phyloP scores from a whole-genome alignment of 2,113 vertebrate genomes.

The Vulpes ferrilata region DNA sequence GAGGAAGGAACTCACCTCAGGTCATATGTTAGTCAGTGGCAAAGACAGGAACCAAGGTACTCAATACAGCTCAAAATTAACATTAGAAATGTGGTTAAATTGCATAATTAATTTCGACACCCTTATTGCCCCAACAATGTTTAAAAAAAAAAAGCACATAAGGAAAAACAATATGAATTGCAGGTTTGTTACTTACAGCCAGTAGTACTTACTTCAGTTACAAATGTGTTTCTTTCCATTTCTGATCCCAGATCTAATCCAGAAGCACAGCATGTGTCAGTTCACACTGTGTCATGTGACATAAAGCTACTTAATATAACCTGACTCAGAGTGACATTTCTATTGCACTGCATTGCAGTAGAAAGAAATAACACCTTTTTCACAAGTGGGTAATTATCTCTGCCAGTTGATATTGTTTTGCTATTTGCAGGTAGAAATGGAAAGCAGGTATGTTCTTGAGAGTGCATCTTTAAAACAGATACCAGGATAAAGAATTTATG shows the following conservation, averaged over 20 bases:
- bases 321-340: slow-evolving; percentile 85
- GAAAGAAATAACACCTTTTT: slow-evolving; percentile 84
- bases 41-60: background rate
- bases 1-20: background rate
- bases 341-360: slow-evolving; percentile 79
- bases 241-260: slow-evolving; percentile 85
- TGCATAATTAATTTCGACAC: slow-evolving; percentile 35
- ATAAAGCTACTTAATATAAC: slow-evolving; percentile 86
- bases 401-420: slow-evolving; percentile 85
- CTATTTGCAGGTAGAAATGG: slow-evolving; percentile 87
- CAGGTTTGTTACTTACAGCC: slow-evolving; percentile 69
- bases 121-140: background rate
- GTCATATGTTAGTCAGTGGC: background rate
- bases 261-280: slow-evolving; percentile 87
- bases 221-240: slow-evolving; percentile 83
- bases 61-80: background rate
- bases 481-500: slow-evolving; percentile 63
- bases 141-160: background rate
- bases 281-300: slow-evolving; percentile 86
- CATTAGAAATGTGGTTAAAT: slow-evolving; percentile 20
- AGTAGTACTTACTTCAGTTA: slow-evolving; percentile 77
- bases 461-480: slow-evolving; percentile 79
- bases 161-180: background rate
- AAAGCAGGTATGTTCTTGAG: slow-evolving; percentile 84
- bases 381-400: slow-evolving; percentile 88